Evolutionary conservation across 2,113 vertebrate species (phyloP).

Genomic region (Setophaga coronata): DNA sequence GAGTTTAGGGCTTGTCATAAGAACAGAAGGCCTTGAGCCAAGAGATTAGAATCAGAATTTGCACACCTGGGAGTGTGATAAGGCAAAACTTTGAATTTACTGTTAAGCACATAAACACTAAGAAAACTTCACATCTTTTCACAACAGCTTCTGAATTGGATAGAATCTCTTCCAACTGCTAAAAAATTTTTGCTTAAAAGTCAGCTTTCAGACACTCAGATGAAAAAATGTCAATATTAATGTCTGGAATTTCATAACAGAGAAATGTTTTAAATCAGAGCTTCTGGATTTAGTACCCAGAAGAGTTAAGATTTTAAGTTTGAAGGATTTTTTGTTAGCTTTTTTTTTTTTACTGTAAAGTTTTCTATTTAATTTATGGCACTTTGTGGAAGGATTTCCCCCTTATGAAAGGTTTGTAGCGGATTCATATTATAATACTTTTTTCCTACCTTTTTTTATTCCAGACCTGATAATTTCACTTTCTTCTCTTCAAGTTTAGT

Average conservation of each 20-base stretch:
- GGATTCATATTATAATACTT: background rate
- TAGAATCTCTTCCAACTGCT: background rate
- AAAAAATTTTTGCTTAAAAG: background rate
- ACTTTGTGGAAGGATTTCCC: background rate
- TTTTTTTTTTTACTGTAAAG: background rate
- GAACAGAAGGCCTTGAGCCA: background rate
- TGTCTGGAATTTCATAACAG: background rate
- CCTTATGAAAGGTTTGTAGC: background rate
- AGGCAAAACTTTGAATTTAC: background rate
- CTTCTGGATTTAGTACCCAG: background rate
- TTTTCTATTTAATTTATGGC: background rate
- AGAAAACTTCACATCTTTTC: background rate
- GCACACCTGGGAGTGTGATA: background rate
- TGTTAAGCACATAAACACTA: background rate
- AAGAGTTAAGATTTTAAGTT: background rate
- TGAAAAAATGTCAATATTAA: background rate
- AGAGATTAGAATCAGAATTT: background rate
- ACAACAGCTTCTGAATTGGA: background rate
- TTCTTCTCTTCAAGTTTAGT: background rate
- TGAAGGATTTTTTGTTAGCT: rapidly evolving
- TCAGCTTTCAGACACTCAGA: background rate
- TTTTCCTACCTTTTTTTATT: background rate
- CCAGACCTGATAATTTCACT: background rate
- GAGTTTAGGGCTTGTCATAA: background rate
- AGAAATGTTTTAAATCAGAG: background rate